Base-by-base conservation (phyloP, 2,888 invertebrate genomes). In the Eurois occulta region DNA sequence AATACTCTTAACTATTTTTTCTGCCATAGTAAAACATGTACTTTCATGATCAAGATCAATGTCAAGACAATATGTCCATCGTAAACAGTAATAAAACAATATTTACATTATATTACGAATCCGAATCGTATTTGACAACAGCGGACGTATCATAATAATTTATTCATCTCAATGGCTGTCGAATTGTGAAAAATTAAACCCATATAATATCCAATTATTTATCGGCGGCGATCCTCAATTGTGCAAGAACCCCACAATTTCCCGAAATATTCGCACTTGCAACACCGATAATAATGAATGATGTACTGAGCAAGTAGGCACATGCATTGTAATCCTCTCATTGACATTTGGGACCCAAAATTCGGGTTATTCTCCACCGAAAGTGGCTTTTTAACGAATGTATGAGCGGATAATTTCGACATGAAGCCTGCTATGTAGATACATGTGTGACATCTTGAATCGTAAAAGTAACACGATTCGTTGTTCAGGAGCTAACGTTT, bases 291-390 rank as follows among this genome's bases (percentile, higher is more conserved):
- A 85, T 87, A 81, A 86, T 87, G 81, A 89, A 89, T 87, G 86
- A 89, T 86, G 83, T 62, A 77, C 76, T 48, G 68, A 10, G n/a
- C 16, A 41, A 64, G 64, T 41, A 8, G 62, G 69, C 52, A 78
- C 32, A 68, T n/a, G 87, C 87, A 89, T 89, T 89, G 83, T 88
- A 89, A 89, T 90, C 86, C 87, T 79, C 85, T 87, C 86, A 85
- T 88, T 91, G 88, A 87, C 89, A 91, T 91, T 90, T 87, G 67
- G 62, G 64, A n/a, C 35, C 71, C 75, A 81, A 87, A 84, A 88
- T 90, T 88, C 78, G 70, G 77, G 85, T 85, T 88, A 87, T 87
- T 88, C 76, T 85, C 88, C 85, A 85, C 81, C 38, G 75, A 72
- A 78, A 72, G 58, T 86, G 85, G 84, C 86, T 86, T 88, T 89